Base-by-base conservation (phyloP, 2,113 vertebrate species). In the Daubentonia madagascariensis region DNA sequence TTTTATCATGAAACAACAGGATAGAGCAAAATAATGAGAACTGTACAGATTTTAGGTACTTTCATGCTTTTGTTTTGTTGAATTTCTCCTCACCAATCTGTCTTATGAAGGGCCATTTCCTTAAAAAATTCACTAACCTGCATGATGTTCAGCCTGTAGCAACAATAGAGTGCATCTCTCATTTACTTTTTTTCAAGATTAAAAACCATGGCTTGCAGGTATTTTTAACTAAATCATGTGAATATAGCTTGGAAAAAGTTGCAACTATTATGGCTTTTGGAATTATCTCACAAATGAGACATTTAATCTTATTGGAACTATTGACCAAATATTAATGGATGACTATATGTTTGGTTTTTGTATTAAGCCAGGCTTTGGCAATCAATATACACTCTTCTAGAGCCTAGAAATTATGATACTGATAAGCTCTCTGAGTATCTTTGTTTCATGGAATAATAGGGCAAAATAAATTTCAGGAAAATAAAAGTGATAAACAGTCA, bases 201-300 rank as follows among this genome's bases (percentile, higher is more conserved):
- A 37, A 79, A 75, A 63, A 57, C n/a, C 22, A 88, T 70, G 61
- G 32, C 84, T 79, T 87, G 37, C 75, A 90, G 48, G 16, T 25
- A 30, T 48, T 85, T 89, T 95, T 67, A 57, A 48, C 45, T 76
- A 76, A 79, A 59, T 30, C 22, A 57, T 76, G 32, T 85, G 8
- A 73, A n/a, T 85, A 57, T 45, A 30, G 30, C 48, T 30, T 35
- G 30, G 22, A 86, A 61, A 76, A 70, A 76, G 67, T 67, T 90
- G 68, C 11, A 93, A 54, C 57, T 63, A 5, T 61, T 76, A 23
- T 52, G 45, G 5, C 37, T 67, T 84, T 83, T 13, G 54, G 63
- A 73, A 83, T 94, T 81, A 50, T 94, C 35, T 67, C 86, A 67
- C 93, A 89, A 84, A 76, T 57, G 57, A 95, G 48, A 90, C 22